Conservation (phyloP, 2,113 vertebrate species). For the Pseudopipra pipra region DNA sequence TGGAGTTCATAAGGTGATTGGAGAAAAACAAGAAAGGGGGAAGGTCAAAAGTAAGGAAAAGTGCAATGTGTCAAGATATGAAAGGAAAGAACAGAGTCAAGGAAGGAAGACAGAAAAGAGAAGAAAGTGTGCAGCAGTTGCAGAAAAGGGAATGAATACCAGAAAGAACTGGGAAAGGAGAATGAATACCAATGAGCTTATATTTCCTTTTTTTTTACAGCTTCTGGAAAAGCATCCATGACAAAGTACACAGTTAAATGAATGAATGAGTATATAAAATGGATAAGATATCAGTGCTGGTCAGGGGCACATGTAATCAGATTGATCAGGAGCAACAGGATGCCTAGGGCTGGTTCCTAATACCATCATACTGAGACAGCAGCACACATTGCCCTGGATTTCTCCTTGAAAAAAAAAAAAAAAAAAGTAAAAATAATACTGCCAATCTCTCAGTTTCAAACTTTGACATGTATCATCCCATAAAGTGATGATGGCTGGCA, state of each 20-base stretch:
- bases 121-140: background rate
- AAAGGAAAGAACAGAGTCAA: background rate
- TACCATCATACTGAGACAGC: background rate
- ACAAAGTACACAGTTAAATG: background rate
- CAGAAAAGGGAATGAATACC: background rate
- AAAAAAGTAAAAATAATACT: background rate
- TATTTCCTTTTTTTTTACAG: background rate
- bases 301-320: background rate
- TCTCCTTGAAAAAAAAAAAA: background rate
- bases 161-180: background rate
- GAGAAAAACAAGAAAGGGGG: background rate
- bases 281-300: background rate
- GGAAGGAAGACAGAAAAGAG: background rate
- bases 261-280: background rate
- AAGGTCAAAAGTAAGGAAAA: background rate
- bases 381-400: background rate
- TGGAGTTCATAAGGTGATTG: accelerated
- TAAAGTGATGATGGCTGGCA: background rate
- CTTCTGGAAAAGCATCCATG: background rate
- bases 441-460: background rate
- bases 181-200: background rate
- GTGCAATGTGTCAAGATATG: background rate
- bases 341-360: background rate
- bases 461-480: background rate
- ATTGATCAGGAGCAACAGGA: background rate